Base-by-base conservation (phyloP, 1,140 invertebrate genomes). In the Drosophila neocordata region DNA sequence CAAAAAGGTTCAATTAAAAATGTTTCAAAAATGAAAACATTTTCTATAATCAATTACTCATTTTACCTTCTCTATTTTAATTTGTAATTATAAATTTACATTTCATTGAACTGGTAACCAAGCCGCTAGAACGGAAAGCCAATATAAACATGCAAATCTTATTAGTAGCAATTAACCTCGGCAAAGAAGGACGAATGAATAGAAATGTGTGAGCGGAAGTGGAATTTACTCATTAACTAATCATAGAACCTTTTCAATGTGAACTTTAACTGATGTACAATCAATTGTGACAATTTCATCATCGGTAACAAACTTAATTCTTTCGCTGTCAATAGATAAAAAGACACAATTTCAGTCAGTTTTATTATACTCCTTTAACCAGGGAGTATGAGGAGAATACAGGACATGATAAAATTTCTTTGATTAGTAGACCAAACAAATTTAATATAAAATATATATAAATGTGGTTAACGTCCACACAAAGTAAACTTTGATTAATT, bases 401-500 rank as follows among this genome's bases (percentile, higher is more conserved):
- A n/a, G 24, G 13, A 5, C 7, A 44, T 13, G 15, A 18, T 8
- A 44, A 15, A 15, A 0, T 48, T 20, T 48, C 41, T 48, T 48
- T 48, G 41, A 48, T 5, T 12, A 20, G 7, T 48, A 18, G 41
- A 48, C 41, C 18, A 20, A 20, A 18, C 9, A 11, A 48, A 48
- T 20, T 48, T 4, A 48, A 48, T 11, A 48, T 48, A 11, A 48
- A 20, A 20, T 20, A 2, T 48, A 9, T 48, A 18, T 20, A 48
- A 48, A 13, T 80, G 63, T 31, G 73, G 69, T 69, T 71, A 69
- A 78, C n/a, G 41, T 8, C 18, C 9, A 4, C 27, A 48, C 62
- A 76, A 68, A 65, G 65, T 24, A 62, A 63, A 11, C 22, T 57
- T 52, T 85, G 64, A 85, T 85, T 85, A 77, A 87, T 87, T 75